Evolutionary conservation across 2,113 vertebrate genomes (phyloP), one percentile per base, ranked within the genome.

Genomic region (Poeciliopsis prolifica): DNA sequence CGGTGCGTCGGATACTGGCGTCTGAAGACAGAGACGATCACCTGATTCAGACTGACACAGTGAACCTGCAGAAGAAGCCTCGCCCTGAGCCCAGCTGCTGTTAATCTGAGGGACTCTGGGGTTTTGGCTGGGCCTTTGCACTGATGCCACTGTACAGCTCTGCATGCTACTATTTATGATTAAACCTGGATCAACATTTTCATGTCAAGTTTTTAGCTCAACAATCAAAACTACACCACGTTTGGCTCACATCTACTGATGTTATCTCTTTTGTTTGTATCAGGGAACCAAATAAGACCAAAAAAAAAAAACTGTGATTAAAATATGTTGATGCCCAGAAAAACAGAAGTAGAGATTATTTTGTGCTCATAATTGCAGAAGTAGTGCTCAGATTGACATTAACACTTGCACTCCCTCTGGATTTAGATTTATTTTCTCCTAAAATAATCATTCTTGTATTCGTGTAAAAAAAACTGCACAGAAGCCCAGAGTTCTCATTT

Each of bases 1-100:
- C 97, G 0, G 96, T 97, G 54, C 95, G 97, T 37, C 95, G 95
- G 64, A 94, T 97, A 80, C 90, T 99, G 61, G 95, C 95, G 7
- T 87, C 91, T 10, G 97, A 98, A 74, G 96, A 98, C 65, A 88
- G 94, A 81, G 94, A 94, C 0, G 96, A 97, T 74, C 96, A 96
- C 74, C 93, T 98, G 60, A 95, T 98, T 86, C 95, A 96, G 80
- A 95, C 95, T 58, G 94, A 98, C 92, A 97, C 95, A 0, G 95
- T 98, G 88, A 95, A 96, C 75, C 94, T 99, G 48, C 87, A 96
- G 85, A 95, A 90, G 72, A 97, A 97, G 90, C 94, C 93, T 0
- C 95, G 88, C 65, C 81, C 95, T 3, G 94, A 87, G 74, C 86
- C 94, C 61, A 90, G 94, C 71, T 98, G 97, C 90, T 99, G 98